A percentile compares a stretch with the other conserved stretches of the same genome.
These are phyloP conservation scores for Atractosteus spatula DNA, from an alignment of 2,113 vertebrate genomes.

Conservation along the genomic window DNA sequence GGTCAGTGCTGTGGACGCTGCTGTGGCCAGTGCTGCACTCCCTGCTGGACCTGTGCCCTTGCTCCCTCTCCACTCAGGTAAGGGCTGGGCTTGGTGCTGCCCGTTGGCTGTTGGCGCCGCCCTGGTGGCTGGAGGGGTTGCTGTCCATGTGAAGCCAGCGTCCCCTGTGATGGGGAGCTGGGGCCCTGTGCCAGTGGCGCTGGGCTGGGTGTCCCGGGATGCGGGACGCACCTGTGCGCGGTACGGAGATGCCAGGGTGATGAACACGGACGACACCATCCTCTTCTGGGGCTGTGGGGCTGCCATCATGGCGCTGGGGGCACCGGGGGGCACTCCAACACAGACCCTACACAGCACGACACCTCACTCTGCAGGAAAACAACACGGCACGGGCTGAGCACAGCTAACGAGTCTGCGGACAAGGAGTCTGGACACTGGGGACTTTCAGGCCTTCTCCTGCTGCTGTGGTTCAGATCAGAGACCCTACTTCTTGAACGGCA, in stretches of 20 bases:
- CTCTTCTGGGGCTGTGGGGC: constrained; percentile 67
- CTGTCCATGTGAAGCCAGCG: constrained; percentile 6
- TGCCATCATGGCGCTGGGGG: constrained; percentile 52
- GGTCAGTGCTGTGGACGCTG: no score
- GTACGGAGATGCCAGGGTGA: constrained; percentile 76
- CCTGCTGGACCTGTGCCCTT: no score
- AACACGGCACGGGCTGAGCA: no score
- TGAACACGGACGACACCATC: constrained; percentile 84
- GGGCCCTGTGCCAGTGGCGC: constrained; percentile 10
- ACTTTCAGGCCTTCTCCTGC: no score
- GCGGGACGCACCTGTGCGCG: constrained; percentile 45
- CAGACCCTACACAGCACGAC: background rate
- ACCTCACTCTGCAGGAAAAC: no score
- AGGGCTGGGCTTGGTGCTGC: constrained; percentile 1
- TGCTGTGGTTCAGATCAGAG: no score
- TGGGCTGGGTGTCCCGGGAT: constrained; percentile 38
- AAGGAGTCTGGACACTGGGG: no score
- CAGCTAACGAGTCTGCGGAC: no score
- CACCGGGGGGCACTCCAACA: background rate
- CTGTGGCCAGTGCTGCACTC: no score
- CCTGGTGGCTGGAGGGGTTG: background rate
- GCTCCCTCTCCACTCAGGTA: no score
- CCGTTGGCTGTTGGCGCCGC: background rate
- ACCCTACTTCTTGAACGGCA: no score
- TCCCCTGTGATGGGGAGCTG: constrained; percentile 7